A percentile compares a stretch with the other conserved stretches of the same genome.
Evolutionary conservation across 2,888 invertebrate genomes (phyloP).

Genomic region (Lepetodrilus schrolli): DNA sequence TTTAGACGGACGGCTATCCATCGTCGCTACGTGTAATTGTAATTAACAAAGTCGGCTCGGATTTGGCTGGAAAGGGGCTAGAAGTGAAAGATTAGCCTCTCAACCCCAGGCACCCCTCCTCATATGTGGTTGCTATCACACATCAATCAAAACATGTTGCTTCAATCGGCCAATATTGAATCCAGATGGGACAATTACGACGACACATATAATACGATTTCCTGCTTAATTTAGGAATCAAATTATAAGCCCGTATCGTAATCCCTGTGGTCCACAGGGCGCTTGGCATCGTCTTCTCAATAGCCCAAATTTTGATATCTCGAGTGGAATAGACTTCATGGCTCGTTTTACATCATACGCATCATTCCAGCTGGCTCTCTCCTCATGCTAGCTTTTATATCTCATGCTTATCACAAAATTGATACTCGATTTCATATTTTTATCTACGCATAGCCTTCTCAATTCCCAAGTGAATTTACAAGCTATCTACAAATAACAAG

Average conservation of each 20-base stretch:
- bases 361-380: background rate
- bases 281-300: background rate
- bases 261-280: slow-evolving; percentile 12
- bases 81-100: slow-evolving; percentile 22
- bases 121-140: slow-evolving; percentile 24
- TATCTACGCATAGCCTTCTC: slow-evolving; percentile 26
- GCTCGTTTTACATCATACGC: slow-evolving; percentile 29
- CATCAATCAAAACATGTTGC: slow-evolving; percentile 34
- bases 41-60: slow-evolving; percentile 29
- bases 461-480: slow-evolving; percentile 23
- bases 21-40: slow-evolving; percentile 30
- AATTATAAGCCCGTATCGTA: slow-evolving; percentile 16
- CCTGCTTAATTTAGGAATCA: slow-evolving; percentile 32
- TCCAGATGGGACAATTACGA: slow-evolving; percentile 34
- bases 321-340: background rate
- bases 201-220: slow-evolving; percentile 37
- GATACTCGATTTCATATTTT: slow-evolving; percentile 31
- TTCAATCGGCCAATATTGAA: slow-evolving; percentile 33
- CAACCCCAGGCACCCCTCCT: background rate
- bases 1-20: background rate
- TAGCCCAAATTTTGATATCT: slow-evolving; percentile 23
- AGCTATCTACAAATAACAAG: slow-evolving; percentile 15
- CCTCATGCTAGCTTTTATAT: slow-evolving; percentile 16
- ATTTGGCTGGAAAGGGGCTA: background rate
- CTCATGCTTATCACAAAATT: slow-evolving; percentile 23